phyloP scores from a whole-genome alignment of 1,140 invertebrate genomes.

The Ganaspis sp. region DNA sequence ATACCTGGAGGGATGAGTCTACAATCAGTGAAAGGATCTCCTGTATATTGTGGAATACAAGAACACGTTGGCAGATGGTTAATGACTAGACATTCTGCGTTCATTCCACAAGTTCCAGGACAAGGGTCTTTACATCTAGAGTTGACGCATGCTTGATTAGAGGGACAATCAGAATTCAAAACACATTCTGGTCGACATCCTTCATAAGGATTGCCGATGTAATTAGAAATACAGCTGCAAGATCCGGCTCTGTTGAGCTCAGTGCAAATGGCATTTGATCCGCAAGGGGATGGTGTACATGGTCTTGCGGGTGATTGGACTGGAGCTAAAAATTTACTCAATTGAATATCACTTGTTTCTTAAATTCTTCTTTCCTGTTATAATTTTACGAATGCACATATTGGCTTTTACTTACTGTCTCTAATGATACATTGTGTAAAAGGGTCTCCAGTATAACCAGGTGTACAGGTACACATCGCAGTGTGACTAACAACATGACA shows the following conservation, averaged over 20 bases:
- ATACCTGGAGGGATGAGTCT: slow-evolving; percentile 63
- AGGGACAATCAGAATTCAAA: slow-evolving; percentile 76
- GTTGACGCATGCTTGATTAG: slow-evolving; percentile 75
- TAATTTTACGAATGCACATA: slow-evolving; percentile 38
- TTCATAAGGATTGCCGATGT: slow-evolving; percentile 85
- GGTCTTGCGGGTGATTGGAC: slow-evolving; percentile 67
- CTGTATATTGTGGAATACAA: slow-evolving; percentile 73
- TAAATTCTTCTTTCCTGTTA: no score
- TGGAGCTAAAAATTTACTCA: slow-evolving; percentile 46
- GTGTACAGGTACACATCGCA: slow-evolving; percentile 77
- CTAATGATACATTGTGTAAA: slow-evolving; percentile 72
- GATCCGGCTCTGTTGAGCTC: slow-evolving; percentile 81
- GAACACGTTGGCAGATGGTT: slow-evolving; percentile 75
- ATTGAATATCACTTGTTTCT: neutral
- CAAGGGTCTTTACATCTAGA: slow-evolving; percentile 78
- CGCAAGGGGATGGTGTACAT: slow-evolving; percentile 83
- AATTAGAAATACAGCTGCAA: slow-evolving; percentile 81
- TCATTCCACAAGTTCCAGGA: slow-evolving; percentile 76
- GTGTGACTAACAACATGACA: slow-evolving; percentile 79
- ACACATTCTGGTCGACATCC: slow-evolving; percentile 79
- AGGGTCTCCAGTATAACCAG: slow-evolving; percentile 77
- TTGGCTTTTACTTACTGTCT: slow-evolving; percentile 51
- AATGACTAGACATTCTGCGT: slow-evolving; percentile 77
- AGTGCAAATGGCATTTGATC: slow-evolving; percentile 82
- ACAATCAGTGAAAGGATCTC: slow-evolving; percentile 74